These are phyloP conservation scores for Poecilus cupreus DNA, from an alignment of 2,888 invertebrate genomes.

Conservation along the genomic window DNA sequence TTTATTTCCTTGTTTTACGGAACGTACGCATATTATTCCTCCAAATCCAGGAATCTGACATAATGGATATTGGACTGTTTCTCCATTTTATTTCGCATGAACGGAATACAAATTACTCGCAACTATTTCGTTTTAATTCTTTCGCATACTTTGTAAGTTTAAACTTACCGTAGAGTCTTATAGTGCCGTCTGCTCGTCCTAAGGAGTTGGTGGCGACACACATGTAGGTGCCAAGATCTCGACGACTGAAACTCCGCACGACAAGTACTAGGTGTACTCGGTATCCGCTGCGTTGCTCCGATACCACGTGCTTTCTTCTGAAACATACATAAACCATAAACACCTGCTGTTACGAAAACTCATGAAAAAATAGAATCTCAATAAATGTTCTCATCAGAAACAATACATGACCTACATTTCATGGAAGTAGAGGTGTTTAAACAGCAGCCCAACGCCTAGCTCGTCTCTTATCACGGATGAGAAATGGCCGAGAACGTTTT, in stretches of 20 bases:
- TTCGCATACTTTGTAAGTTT: background rate
- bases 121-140: too few species aligned
- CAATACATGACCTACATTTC: constrained; percentile 19
- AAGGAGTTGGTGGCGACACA: constrained; percentile 83
- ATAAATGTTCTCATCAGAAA: background rate
- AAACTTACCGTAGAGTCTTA: constrained; percentile 80
- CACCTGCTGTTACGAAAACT: background rate
- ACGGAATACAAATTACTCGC: too few species aligned
- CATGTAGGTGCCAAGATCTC: constrained; percentile 81
- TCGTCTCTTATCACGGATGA: constrained; percentile 31
- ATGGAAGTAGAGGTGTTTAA: constrained; percentile 6
- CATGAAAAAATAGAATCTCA: too few species aligned
- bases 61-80: background rate
- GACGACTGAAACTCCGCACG: constrained; percentile 77
- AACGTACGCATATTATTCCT: background rate
- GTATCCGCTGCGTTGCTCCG: constrained; percentile 78
- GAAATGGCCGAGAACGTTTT: constrained; percentile 36
- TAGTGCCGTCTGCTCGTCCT: constrained; percentile 81
- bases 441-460: background rate
- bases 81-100: background rate
- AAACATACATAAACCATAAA: constrained; percentile 62
- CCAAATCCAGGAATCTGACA: background rate
- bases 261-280: constrained; percentile 79
- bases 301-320: constrained; percentile 80
- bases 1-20: constrained; percentile 17